phyloP scores from a whole-genome alignment of 92 coral and sea anemone species.

The Epizoanthus rinbou region DNA sequence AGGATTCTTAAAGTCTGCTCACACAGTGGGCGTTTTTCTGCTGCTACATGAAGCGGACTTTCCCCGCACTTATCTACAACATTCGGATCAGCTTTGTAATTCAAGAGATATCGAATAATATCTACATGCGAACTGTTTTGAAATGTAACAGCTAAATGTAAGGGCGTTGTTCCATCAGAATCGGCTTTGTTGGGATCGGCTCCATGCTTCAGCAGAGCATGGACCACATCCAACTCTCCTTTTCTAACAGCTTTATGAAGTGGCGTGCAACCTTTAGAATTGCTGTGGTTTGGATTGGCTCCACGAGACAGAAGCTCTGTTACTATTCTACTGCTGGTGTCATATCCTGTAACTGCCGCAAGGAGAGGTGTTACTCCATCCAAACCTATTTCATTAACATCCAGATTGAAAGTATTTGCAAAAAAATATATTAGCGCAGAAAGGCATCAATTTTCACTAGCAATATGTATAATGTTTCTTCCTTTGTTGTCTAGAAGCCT shows the following conservation, averaged over 20 bases:
- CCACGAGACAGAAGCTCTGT: conserved; percentile 17
- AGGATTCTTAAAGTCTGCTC: not conserved
- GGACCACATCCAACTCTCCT: not conserved
- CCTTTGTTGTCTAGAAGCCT: not conserved
- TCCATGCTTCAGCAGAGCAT: not conserved
- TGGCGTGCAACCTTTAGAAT: conserved; percentile 22
- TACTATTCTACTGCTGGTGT: not conserved
- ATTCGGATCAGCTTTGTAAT: conserved; percentile 34
- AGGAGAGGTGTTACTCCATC: conserved; percentile 5
- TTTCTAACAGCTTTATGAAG: not conserved
- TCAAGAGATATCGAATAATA: not conserved
- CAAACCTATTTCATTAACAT: not conserved
- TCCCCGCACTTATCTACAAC: conserved; percentile 19
- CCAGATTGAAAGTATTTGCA: not conserved
- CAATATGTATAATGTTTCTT: not conserved
- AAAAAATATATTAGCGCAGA: not conserved
- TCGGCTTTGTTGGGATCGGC: conserved; percentile 28
- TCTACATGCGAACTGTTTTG: not conserved
- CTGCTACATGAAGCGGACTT: conserved; percentile 4
- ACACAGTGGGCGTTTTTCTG: not conserved
- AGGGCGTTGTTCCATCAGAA: conserved; percentile 10
- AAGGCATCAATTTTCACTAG: not conserved
- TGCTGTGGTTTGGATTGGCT: conserved; percentile 18
- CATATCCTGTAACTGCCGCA: not conserved
- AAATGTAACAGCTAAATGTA: conserved; percentile 10